Evolutionary conservation across 2,888 invertebrate genomes (phyloP).

Genomic region (Allophyes oxyacanthae): DNA sequence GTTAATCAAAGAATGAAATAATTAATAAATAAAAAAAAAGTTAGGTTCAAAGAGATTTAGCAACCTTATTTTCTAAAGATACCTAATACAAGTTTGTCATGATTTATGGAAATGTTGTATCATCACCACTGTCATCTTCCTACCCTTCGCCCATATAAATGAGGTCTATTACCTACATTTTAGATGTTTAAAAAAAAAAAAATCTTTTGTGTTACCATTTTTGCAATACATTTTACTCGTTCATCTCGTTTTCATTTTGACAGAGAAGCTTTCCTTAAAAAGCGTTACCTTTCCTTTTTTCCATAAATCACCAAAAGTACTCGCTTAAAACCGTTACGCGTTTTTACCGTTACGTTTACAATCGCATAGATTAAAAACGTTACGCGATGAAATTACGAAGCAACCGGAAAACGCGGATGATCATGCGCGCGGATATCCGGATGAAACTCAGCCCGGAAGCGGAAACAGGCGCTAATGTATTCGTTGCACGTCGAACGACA

Average conservation of each 20-base stretch:
- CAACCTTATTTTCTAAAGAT: too few relatives aligned
- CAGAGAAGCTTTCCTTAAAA: neutral
- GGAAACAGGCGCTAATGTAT: conserved; percentile 79
- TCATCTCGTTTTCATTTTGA: too few relatives aligned
- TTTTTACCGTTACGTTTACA: too few relatives aligned
- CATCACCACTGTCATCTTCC: too few relatives aligned
- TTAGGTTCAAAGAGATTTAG: neutral
- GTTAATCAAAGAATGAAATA: too few relatives aligned
- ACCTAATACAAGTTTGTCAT: too few relatives aligned
- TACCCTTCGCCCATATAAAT: too few relatives aligned
- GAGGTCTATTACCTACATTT: too few relatives aligned
- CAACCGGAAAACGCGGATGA: conserved; percentile 70
- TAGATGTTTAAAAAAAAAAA: too few relatives aligned
- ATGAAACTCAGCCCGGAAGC: conserved; percentile 64
- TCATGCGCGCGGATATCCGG: conserved; percentile 74
- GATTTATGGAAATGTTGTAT: too few relatives aligned
- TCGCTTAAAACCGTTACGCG: conserved; percentile 14
- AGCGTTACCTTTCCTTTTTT: neutral
- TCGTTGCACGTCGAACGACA: conserved; percentile 81
- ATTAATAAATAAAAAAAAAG: too few relatives aligned
- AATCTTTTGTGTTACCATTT: too few relatives aligned
- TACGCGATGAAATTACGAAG: conserved; percentile 64
- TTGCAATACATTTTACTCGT: neutral
- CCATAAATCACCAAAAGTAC: conserved; percentile 2
- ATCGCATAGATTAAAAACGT: conserved; percentile 63